phyloP scores from a whole-genome alignment of 2,888 invertebrate genomes.

The Drosophila tripunctata region DNA sequence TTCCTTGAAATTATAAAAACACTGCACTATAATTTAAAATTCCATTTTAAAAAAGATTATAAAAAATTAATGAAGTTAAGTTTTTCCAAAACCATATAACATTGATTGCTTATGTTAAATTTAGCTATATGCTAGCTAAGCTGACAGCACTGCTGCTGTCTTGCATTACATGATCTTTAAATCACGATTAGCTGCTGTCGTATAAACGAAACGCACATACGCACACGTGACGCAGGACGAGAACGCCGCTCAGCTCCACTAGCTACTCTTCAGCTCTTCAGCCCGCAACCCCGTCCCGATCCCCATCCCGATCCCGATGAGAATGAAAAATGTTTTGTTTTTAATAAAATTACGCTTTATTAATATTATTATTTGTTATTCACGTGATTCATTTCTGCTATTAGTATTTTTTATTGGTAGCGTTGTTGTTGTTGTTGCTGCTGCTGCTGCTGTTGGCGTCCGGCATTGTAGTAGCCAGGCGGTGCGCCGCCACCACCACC shows the following conservation, averaged over 20 bases:
- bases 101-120: too few relatives aligned
- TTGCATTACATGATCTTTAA: too few relatives aligned
- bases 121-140: too few relatives aligned
- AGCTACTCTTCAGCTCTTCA: background rate
- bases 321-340: slow-evolving; percentile 57
- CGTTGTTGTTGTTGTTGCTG: slow-evolving; percentile 60
- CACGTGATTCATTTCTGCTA: slow-evolving; percentile 4
- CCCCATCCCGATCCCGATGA: slow-evolving; percentile 24
- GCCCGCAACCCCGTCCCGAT: background rate
- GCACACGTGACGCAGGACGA: slow-evolving; percentile 13
- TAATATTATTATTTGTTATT: slow-evolving; percentile 59
- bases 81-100: too few relatives aligned
- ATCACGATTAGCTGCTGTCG: slow-evolving; percentile 14
- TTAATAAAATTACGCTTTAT: slow-evolving; percentile 77
- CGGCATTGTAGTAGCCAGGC: slow-evolving; percentile 55
- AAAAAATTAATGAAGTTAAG: too few relatives aligned
- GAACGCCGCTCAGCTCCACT: slow-evolving; percentile 3
- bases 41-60: too few relatives aligned
- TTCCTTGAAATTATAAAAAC: too few relatives aligned
- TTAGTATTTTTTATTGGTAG: slow-evolving; percentile 41
- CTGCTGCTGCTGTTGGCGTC: slow-evolving; percentile 55
- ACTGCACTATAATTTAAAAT: too few relatives aligned
- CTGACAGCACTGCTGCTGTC: too few relatives aligned
- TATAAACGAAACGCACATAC: slow-evolving; percentile 12
- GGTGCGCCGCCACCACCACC: slow-evolving; percentile 27